These are phyloP conservation scores for Pandemis cinnamomeana DNA, from an alignment of 2,888 invertebrate genomes.

Conservation along the genomic window DNA sequence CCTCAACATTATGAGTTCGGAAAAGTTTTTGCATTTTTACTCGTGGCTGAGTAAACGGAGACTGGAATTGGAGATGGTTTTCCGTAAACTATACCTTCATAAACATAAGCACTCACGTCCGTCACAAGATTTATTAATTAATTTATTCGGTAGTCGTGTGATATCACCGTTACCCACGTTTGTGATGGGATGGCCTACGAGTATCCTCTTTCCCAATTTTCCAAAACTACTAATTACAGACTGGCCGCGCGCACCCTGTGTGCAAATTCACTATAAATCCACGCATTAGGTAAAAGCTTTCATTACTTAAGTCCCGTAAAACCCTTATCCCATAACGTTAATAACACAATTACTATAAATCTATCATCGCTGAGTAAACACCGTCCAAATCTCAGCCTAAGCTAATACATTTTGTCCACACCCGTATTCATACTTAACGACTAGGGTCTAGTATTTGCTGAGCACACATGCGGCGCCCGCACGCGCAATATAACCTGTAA, in stretches of 20 bases:
- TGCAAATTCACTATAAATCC: constrained; percentile 79
- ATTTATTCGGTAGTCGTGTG: not conserved
- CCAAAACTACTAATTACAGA: constrained; percentile 60
- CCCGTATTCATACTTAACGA: constrained; percentile 84
- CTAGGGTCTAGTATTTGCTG: constrained; percentile 81
- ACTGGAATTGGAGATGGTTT: constrained; percentile 14
- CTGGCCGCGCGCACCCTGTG: constrained; percentile 68
- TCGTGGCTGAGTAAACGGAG: constrained; percentile 59
- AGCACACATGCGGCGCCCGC: constrained; percentile 82
- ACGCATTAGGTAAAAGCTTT: constrained; percentile 80
- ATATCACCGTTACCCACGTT: constrained; percentile 12
- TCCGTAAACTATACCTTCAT: constrained; percentile 14
- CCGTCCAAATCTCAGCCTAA: constrained; percentile 84
- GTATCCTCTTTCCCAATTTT: constrained; percentile 32
- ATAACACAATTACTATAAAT: constrained; percentile 85
- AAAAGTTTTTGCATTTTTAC: constrained; percentile 77
- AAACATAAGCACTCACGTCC: constrained; percentile 8
- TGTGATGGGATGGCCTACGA: constrained; percentile 1
- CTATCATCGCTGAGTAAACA: constrained; percentile 84
- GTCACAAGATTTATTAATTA: constrained; percentile 1
- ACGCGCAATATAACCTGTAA: constrained; percentile 82
- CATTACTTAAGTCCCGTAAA: constrained; percentile 84
- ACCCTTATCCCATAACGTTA: constrained; percentile 85
- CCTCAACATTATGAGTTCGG: constrained; percentile 76
- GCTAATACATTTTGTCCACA: constrained; percentile 85